Evolutionary conservation across 2,888 invertebrate genomes (phyloP).

Genomic region (Spisula solida): DNA sequence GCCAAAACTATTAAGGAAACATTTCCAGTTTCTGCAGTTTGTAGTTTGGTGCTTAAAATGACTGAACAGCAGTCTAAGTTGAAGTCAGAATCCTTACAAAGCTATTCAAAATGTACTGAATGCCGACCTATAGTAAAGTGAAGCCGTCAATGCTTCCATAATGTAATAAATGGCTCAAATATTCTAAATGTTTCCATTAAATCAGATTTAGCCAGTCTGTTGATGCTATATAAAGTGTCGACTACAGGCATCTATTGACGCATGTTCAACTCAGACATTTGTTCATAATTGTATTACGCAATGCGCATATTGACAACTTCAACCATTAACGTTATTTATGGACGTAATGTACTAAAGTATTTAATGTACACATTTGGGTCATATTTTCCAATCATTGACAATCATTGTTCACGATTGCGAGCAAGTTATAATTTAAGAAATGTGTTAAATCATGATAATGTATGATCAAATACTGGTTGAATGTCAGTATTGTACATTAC

Average conservation of each 20-base stretch:
- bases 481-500: too few relatives aligned
- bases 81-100: not conserved
- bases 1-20: too few relatives aligned
- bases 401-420: not conserved
- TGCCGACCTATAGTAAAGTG: not conserved
- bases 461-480: too few relatives aligned
- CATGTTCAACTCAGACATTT: not conserved
- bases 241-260: not conserved
- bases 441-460: too few relatives aligned
- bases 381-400: not conserved
- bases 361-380: not conserved
- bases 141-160: not conserved
- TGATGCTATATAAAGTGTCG: not conserved
- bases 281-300: not conserved
- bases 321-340: not conserved
- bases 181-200: conserved; percentile 10
- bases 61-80: not conserved
- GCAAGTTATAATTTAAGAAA: too few relatives aligned
- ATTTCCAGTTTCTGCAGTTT: too few relatives aligned
- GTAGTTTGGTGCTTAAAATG: too few relatives aligned
- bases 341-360: not conserved
- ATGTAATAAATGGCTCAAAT: not conserved
- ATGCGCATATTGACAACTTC: not conserved
- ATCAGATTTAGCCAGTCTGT: not conserved
- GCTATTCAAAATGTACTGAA: not conserved